Evolutionary conservation across 2,113 vertebrate species (phyloP), one percentile per base, ranked within the genome.

Genomic region (Anhinga anhinga): DNA sequence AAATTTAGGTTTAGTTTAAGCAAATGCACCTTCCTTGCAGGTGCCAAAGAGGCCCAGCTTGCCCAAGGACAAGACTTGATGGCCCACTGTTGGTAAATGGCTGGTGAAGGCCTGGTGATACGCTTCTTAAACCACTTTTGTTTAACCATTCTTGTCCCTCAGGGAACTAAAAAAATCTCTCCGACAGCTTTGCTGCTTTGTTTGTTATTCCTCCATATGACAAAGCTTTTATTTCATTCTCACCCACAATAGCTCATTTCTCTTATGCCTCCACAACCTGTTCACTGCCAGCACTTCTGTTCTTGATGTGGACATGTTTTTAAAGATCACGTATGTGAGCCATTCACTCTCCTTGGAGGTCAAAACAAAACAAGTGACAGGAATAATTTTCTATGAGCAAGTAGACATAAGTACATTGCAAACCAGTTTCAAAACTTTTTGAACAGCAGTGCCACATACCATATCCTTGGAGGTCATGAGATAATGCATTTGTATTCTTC

Each of bases 391-490:
- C 91, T 80, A 32, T 90, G 76, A 93, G 72, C 89, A 96, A 97
- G 93, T 78, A 79, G 65, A 59, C 58, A n/a, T 88, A 98, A 97
- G 96, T 95, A 59, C 82, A 44, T 94, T 27, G 18, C 78, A 94
- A 96, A 89, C 72, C 47, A 87, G 92, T 95, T 96, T 94, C 92
- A 94, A 96, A 98, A 98, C 95, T 95, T 98, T 96, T 86, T 94
- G 86, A 97, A 88, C 73, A 86, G 80, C 91, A 88, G 87, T 77
- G 91, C 84, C 88, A 93, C 83, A 91, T 87, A 92, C 90, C 95
- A 85, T 93, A 95, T 98, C 86, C 95, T 95, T 30, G 36, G 96
- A 97, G 98, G 98, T 98, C 97, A 97, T 91, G 87, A 95, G 97
- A 97, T 97, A 97, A 98, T 97, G 97, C 82, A 93, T 97, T 95